phyloP scores from a whole-genome alignment of 2,888 invertebrate species.

The Pristionchus entomophagus region DNA sequence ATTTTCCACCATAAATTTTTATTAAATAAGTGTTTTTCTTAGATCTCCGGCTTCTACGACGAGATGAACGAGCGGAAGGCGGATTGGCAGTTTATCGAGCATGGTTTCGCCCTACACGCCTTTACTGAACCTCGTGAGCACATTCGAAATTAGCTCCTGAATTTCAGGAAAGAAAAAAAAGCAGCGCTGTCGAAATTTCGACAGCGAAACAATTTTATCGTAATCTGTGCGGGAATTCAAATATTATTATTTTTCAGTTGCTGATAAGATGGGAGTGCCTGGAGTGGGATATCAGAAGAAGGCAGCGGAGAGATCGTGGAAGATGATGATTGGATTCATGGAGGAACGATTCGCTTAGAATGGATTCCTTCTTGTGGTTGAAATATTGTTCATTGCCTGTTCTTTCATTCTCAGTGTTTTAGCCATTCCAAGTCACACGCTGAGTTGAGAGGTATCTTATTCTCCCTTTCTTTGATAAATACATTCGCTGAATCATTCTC shows the following conservation, averaged over 20 bases:
- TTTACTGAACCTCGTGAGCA: conserved; percentile 63
- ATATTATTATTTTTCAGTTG: not conserved
- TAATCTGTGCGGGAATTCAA: not conserved
- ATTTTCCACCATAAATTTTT: not conserved
- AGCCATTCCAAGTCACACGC: too few relatives aligned
- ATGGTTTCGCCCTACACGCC: conserved; percentile 67
- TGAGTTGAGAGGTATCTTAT: too few relatives aligned
- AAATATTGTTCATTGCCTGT: too few relatives aligned
- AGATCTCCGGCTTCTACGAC: conserved; percentile 59
- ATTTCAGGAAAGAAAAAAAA: not conserved
- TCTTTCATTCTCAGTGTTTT: too few relatives aligned
- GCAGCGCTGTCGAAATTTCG: not conserved
- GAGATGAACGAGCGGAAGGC: conserved; percentile 66
- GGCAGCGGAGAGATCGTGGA: conserved; percentile 43
- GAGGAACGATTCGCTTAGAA: conserved; percentile 24
- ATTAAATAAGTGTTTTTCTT: not conserved
- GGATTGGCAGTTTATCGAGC: conserved; percentile 65
- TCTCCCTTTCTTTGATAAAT: too few relatives aligned
- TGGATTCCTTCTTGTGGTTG: not conserved
- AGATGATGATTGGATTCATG: conserved; percentile 16
- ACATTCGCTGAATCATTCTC: too few relatives aligned
- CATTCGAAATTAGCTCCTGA: not conserved
- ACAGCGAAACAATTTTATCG: not conserved
- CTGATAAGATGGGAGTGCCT: conserved; percentile 24
- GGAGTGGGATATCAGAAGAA: conserved; percentile 40